These are phyloP conservation scores for Drosophila ogumai DNA, from an alignment of 1,140 invertebrate genomes.

Conservation along the genomic window DNA sequence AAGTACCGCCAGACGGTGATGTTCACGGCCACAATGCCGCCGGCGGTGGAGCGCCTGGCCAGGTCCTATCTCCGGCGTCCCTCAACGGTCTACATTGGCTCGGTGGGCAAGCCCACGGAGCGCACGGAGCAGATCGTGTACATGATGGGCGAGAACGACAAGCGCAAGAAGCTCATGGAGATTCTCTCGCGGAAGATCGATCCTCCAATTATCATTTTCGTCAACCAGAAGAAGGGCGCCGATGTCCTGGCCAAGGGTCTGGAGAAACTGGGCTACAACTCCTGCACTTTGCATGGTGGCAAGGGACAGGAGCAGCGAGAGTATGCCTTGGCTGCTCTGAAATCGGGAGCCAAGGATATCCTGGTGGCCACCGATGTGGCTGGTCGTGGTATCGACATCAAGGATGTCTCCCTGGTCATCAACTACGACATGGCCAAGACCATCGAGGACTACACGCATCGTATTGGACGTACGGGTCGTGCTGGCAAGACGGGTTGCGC, in stretches of 20 bases:
- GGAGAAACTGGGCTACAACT: conserved; percentile 98
- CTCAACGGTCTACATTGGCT: conserved; percentile 99
- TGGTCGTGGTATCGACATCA: conserved; percentile 99
- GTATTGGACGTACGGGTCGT: conserved; percentile 99
- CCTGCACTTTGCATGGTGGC: conserved; percentile 98
- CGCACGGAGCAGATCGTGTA: conserved; percentile 99
- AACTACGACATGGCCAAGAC: conserved; percentile 99
- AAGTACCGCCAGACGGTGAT: conserved; percentile 99
- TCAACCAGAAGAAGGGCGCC: conserved; percentile 99
- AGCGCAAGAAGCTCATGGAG: conserved; percentile 95
- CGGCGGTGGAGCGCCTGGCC: conserved; percentile 98
- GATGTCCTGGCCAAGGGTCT: conserved; percentile 98
- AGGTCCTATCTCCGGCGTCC: conserved; percentile 97
- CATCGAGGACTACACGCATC: conserved; percentile 99
- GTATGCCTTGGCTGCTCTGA: conserved; percentile 97
- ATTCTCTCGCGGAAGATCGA: conserved; percentile 94
- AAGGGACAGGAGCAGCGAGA: conserved; percentile 99
- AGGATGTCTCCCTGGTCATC: conserved; percentile 99
- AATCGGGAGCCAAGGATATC: conserved; percentile 98
- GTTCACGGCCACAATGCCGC: conserved; percentile 99
- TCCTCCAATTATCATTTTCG: conserved; percentile 99
- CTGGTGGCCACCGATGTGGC: conserved; percentile 99
- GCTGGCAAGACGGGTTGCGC: conserved; percentile 99
- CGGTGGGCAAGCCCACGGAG: conserved; percentile 99
- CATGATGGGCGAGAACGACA: conserved; percentile 97